A percentile compares a stretch with the other conserved stretches of the same genome.
Evolutionary conservation across 2,113 vertebrate species (phyloP).

Genomic region (Podarcis raffonei): DNA sequence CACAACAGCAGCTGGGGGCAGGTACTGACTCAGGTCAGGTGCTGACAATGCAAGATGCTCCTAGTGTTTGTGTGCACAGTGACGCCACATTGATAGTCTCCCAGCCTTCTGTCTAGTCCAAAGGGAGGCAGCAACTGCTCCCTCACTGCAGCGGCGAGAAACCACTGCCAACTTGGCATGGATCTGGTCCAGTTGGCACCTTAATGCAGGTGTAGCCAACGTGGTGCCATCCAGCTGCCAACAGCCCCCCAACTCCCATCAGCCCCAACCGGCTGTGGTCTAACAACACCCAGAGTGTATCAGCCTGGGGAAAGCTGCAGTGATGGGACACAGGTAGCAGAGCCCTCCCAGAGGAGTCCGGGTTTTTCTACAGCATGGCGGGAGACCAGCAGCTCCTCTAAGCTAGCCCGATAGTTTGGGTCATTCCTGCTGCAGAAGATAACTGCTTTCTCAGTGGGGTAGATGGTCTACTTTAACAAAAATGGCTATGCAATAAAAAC

Average conservation of each 20-base stretch:
- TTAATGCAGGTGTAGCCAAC: too few species aligned
- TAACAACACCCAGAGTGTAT: neutral
- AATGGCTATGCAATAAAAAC: neutral
- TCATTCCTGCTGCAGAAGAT: too few species aligned
- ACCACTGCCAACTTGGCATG: too few species aligned
- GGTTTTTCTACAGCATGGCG: too few species aligned
- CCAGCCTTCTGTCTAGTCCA: neutral
- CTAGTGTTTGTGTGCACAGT: neutral
- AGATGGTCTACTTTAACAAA: too few species aligned
- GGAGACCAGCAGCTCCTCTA: neutral
- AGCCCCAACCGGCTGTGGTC: neutral
- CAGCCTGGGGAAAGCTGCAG: neutral
- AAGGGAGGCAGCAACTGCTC: neutral
- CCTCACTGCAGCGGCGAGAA: neutral
- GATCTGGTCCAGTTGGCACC: too few species aligned
- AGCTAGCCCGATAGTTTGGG: neutral
- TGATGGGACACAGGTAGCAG: too few species aligned
- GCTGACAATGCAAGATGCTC: neutral
- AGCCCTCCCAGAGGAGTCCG: too few species aligned
- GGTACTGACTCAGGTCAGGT: neutral
- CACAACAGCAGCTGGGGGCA: neutral
- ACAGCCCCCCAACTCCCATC: neutral
- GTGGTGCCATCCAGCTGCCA: too few species aligned
- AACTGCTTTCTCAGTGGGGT: too few species aligned
- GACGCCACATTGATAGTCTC: neutral